Evolutionary conservation across 2,888 invertebrate species (phyloP).

Genomic region (Xestia xanthographa): DNA sequence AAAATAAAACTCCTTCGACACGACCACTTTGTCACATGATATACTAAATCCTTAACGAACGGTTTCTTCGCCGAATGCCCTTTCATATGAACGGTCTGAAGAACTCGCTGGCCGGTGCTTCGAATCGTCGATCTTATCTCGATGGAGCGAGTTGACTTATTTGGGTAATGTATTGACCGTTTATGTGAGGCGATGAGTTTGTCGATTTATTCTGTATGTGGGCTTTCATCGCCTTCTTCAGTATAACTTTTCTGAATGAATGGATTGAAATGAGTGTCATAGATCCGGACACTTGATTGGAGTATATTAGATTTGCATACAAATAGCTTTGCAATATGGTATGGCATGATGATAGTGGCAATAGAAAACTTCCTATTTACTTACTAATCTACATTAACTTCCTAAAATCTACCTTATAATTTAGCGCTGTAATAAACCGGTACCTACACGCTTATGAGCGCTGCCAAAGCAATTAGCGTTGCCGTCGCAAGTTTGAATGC

Average conservation of each 20-base stretch:
- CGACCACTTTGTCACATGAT: slow-evolving; percentile 59
- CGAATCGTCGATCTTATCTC: slow-evolving; percentile 48
- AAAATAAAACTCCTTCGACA: slow-evolving; percentile 51
- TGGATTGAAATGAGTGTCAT: not conserved
- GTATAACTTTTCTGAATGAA: not conserved
- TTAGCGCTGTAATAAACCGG: slow-evolving; percentile 29
- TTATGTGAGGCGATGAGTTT: slow-evolving; percentile 8
- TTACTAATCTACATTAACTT: not conserved
- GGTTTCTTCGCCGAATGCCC: slow-evolving; percentile 39
- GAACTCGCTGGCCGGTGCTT: slow-evolving; percentile 25
- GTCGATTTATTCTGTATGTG: slow-evolving; percentile 17
- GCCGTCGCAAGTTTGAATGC: slow-evolving; percentile 27
- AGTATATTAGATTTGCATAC: not conserved
- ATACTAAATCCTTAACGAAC: slow-evolving; percentile 51
- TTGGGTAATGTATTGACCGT: slow-evolving; percentile 37
- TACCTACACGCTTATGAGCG: slow-evolving; percentile 16
- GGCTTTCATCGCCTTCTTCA: not conserved
- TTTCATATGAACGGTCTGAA: slow-evolving; percentile 42
- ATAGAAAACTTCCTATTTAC: not conserved
- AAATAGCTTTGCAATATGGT: not conserved
- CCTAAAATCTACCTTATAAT: slow-evolving; percentile 11
- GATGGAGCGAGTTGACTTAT: slow-evolving; percentile 25
- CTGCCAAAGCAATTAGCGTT: slow-evolving; percentile 58
- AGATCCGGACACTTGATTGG: not conserved
- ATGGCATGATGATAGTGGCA: not conserved